Evolutionary conservation across 2,888 invertebrate genomes (phyloP), one percentile per base, ranked within the genome.

Genomic region (Agrypnus murinus): DNA sequence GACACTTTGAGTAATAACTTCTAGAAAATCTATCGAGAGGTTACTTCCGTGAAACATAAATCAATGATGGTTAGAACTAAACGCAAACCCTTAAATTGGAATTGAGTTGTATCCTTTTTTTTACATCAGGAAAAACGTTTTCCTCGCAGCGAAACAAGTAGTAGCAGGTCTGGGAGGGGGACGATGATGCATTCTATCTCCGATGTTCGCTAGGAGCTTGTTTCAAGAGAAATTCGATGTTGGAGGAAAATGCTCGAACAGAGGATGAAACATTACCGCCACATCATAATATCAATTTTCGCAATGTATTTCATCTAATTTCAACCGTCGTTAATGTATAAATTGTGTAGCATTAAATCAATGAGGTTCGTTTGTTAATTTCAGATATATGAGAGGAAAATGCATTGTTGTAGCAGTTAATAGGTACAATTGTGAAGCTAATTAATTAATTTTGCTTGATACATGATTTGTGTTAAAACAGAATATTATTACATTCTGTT

Each of bases 31-130:
- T 43, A 43, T 43, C 6, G 43, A 43, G 43, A n/a, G 43, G 15
- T 43, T 43, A 14, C 43, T 43, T 43, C 43, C 43, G 43, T 15
- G 14, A 43, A 43, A 43, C 43, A 43, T 43, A 43, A 43, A 43
- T 43, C 43, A 43, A 43, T 14, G 25, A 25, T 3, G 43, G 14
- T 7, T 8, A 15, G 43, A 14, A 43, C 12, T 6, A 14, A 43
- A 14, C 12, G 43, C 43, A 43, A 43, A 43, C 12, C 43, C 43
- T n/a, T 25, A 15, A 43, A 43, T 43, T 15, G 43, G 43, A 43
- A 43, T 43, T 43, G 43, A 43, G 43, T 6, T 43, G 43, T 43
- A 14, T 15, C 43, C 7, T 12, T 43, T 43, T 43, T 43, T 43
- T 12, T 8, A 43, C 1, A 25, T 3, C 25, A 1, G 7, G 15